phyloP scores from a whole-genome alignment of 2,888 invertebrate species.

The Calameuta filiformis region DNA sequence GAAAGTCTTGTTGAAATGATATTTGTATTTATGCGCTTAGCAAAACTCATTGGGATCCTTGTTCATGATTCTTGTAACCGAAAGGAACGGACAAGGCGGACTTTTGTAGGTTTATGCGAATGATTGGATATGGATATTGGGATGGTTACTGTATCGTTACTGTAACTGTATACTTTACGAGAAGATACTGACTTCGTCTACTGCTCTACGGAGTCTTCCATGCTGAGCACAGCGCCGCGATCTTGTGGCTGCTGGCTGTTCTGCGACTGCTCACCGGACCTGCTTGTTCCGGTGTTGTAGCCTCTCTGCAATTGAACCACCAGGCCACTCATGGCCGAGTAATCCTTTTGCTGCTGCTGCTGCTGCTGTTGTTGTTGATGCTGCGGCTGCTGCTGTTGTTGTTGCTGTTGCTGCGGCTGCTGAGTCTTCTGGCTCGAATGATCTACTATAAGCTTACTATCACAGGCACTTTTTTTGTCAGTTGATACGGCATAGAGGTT shows the following conservation, averaged over 20 bases:
- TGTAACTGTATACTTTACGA: constrained; percentile 22
- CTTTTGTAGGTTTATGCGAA: not conserved
- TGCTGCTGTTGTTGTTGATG: constrained; percentile 34
- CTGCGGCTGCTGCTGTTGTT: constrained; percentile 31
- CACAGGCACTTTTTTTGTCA: constrained; percentile 69
- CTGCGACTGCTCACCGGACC: constrained; percentile 30
- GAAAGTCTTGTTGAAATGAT: not conserved
- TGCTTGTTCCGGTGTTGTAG: constrained; percentile 44
- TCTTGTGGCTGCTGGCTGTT: constrained; percentile 17
- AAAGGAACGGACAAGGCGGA: not conserved
- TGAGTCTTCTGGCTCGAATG: constrained; percentile 66
- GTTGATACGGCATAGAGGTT: constrained; percentile 64
- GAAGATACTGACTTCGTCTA: constrained; percentile 53
- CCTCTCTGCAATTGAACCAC: constrained; percentile 62
- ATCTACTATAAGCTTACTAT: constrained; percentile 68
- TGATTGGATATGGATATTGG: not conserved
- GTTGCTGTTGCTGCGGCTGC: constrained; percentile 39
- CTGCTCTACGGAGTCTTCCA: constrained; percentile 64
- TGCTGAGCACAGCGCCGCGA: constrained; percentile 50
- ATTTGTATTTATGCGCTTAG: not conserved
- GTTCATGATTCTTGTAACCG: not conserved
- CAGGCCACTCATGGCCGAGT: constrained; percentile 53
- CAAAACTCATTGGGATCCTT: not conserved
- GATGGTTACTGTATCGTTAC: constrained; percentile 6
- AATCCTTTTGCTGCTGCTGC: constrained; percentile 39